These are phyloP conservation scores for Drosophila pallidifrons DNA, from an alignment of 1,140 invertebrate species.

Conservation along the genomic window DNA sequence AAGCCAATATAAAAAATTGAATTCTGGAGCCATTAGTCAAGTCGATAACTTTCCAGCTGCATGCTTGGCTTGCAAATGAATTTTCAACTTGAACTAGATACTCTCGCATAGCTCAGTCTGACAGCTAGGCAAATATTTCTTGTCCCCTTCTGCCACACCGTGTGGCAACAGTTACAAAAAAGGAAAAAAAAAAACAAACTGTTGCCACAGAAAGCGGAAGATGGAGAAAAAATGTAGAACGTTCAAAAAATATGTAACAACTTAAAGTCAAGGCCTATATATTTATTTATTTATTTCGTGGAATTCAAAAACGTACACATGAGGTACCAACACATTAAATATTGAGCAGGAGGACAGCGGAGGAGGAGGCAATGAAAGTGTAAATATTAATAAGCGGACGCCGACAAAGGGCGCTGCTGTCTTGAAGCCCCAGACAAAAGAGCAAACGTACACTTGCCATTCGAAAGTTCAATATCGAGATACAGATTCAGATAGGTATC, in stretches of 20 bases:
- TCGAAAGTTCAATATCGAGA: constrained; percentile 52
- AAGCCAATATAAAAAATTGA: constrained; percentile 46
- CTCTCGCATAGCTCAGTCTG: constrained; percentile 18
- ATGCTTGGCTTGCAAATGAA: constrained; percentile 54
- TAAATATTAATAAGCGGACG: constrained; percentile 53
- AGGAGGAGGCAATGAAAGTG: constrained; percentile 33
- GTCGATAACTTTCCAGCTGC: constrained; percentile 31
- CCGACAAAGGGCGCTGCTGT: constrained; percentile 39
- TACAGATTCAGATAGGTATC: constrained; percentile 5
- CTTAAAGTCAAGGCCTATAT: constrained; percentile 15
- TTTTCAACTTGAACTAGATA: constrained; percentile 53
- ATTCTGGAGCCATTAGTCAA: constrained; percentile 73
- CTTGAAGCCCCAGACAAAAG: constrained; percentile 44
- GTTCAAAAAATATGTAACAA: constrained; percentile 40
- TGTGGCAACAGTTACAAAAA: constrained; percentile 30
- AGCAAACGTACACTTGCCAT: constrained; percentile 55
- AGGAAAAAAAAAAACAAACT: constrained; percentile 13
- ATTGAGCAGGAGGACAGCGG: neutral
- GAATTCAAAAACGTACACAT: constrained; percentile 50
- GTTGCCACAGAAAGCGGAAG: constrained; percentile 43
- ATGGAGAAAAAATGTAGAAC: constrained; percentile 27
- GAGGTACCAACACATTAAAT: constrained; percentile 28
- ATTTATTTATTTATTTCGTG: constrained; percentile 52
- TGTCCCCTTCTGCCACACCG: neutral
- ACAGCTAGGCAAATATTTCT: constrained; percentile 59